phyloP scores from a whole-genome alignment of 2,888 invertebrate species.

The Eupeodes luniger region DNA sequence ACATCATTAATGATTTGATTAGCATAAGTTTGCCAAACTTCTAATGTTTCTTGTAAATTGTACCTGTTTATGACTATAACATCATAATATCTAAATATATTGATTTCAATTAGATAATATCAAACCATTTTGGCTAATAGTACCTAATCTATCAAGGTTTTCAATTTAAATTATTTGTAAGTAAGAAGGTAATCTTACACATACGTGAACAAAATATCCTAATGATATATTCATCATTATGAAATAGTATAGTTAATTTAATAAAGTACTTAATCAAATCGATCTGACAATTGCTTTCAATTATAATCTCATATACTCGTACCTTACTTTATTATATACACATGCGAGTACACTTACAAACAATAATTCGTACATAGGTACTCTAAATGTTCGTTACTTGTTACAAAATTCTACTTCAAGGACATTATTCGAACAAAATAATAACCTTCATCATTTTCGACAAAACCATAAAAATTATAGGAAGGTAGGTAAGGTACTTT shows the following conservation, averaged over 20 bases:
- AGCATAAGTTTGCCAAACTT: too few relatives aligned
- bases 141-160: background rate
- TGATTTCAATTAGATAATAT: too few relatives aligned
- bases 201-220: slow-evolving; percentile 8
- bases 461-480: background rate
- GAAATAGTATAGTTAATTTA: slow-evolving; percentile 4
- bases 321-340: background rate
- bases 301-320: background rate
- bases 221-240: slow-evolving; percentile 7
- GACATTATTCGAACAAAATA: background rate
- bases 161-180: background rate
- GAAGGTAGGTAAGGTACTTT: background rate
- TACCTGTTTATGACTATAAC: too few relatives aligned
- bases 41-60: too few relatives aligned
- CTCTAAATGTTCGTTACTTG: too few relatives aligned
- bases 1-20: too few relatives aligned
- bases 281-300: slow-evolving; percentile 9
- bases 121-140: too few relatives aligned
- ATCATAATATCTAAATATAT: too few relatives aligned
- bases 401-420: too few relatives aligned
- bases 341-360: too few relatives aligned
- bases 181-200: too few relatives aligned
- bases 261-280: slow-evolving; percentile 20
- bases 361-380: too few relatives aligned
- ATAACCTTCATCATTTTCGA: background rate